phyloP scores from a whole-genome alignment of 2,113 vertebrate species.

The Illadopsis cleaveri region DNA sequence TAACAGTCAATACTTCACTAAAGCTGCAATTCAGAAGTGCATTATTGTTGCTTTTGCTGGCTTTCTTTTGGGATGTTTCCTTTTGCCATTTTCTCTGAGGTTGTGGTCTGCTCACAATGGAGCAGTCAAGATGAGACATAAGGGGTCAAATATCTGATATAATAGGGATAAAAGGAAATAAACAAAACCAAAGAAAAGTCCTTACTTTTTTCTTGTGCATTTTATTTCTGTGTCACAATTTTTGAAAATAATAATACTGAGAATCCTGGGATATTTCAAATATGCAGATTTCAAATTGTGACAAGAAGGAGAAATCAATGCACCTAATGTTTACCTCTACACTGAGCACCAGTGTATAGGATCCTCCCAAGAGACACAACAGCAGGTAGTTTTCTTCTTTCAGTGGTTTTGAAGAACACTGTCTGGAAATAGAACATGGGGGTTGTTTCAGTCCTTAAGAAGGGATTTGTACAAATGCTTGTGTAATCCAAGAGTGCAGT shows the following conservation, averaged over 20 bases:
- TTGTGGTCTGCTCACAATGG: not conserved
- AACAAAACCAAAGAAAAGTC: accelerated
- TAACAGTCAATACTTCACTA: not conserved
- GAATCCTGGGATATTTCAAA: not conserved
- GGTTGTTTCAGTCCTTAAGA: not conserved
- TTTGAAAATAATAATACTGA: not conserved
- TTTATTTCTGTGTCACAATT: not conserved
- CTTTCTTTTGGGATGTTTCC: not conserved
- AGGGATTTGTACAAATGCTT: not conserved
- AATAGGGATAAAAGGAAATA: accelerated
- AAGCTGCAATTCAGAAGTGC: not conserved
- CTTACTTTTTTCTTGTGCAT: not conserved
- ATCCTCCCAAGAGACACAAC: not conserved
- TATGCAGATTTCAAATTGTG: not conserved
- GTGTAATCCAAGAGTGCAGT: accelerated
- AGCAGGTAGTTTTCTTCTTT: not conserved
- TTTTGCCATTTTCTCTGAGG: not conserved
- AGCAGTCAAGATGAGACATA: not conserved
- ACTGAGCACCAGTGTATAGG: not conserved
- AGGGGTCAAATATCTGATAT: not conserved
- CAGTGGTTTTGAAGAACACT: constrained; percentile 22
- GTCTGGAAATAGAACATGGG: not conserved
- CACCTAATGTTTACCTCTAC: not conserved
- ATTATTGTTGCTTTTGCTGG: not conserved
- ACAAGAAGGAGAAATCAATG: not conserved